A percentile compares a stretch with the other conserved stretches of the same genome.
Conservation (phyloP, 2,888 invertebrate species). For the Nysson spinosus region DNA sequence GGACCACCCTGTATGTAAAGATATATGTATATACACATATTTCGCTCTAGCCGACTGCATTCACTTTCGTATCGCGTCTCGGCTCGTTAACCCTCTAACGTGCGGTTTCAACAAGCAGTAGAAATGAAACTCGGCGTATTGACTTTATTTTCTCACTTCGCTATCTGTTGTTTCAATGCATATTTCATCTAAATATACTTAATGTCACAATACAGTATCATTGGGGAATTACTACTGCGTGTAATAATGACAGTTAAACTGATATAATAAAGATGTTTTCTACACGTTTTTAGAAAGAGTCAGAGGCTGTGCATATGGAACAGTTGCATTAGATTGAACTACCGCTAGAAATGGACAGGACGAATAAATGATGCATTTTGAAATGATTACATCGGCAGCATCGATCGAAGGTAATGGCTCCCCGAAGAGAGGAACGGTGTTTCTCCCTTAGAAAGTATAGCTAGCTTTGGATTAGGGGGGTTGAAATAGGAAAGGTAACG, state of each 20-base stretch:
- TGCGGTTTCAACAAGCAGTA: no score
- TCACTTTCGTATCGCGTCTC: slow-evolving; percentile 22
- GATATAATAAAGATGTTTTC: no score
- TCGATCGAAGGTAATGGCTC: slow-evolving; percentile 51
- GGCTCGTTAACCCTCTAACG: slow-evolving; percentile 52
- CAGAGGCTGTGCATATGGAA: slow-evolving; percentile 20
- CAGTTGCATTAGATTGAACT: slow-evolving; percentile 46
- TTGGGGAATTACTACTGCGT: no score
- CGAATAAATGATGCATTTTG: slow-evolving; percentile 52
- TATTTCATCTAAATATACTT: no score
- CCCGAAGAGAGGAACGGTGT: slow-evolving; percentile 32
- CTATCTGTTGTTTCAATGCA: no score
- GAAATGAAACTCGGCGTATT: no score
- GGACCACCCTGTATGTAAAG: not conserved
- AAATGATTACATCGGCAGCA: slow-evolving; percentile 51
- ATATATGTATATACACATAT: slow-evolving; percentile 17
- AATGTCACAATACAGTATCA: no score
- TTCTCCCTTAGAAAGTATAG: slow-evolving; percentile 35
- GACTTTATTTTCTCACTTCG: no score
- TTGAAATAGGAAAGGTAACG: slow-evolving; percentile 26
- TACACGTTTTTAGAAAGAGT: slow-evolving; percentile 34
- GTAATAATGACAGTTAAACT: no score
- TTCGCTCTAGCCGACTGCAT: not conserved
- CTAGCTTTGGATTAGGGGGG: slow-evolving; percentile 25
- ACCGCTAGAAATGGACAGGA: slow-evolving; percentile 26